Evolutionary conservation across 2,113 vertebrate genomes (phyloP).

Genomic region (Carlito syrichta): DNA sequence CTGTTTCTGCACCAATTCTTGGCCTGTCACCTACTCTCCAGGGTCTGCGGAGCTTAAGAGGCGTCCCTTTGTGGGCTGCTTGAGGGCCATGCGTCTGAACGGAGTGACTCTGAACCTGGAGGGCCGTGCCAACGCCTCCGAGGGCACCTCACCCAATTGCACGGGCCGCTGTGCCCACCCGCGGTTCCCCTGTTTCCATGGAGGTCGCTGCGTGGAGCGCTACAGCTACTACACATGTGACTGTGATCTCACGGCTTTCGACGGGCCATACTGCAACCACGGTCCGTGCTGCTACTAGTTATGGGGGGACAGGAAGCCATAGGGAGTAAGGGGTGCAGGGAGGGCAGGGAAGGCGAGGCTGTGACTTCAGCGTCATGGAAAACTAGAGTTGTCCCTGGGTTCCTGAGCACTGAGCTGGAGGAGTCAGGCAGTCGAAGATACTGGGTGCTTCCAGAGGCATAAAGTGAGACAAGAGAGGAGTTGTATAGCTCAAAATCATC

Average conservation of each 20-base stretch:
- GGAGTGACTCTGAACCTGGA: conserved; percentile 94
- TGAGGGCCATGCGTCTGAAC: conserved; percentile 94
- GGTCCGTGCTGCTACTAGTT: conserved; percentile 81
- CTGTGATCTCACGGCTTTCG: conserved; percentile 94
- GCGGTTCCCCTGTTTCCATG: conserved; percentile 91
- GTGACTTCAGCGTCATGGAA: neutral
- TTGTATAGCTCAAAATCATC: neutral
- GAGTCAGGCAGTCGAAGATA: neutral
- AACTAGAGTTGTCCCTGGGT: neutral
- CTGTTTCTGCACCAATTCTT: neutral
- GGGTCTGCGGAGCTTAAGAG: conserved; percentile 92
- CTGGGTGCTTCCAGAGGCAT: neutral
- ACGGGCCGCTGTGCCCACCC: conserved; percentile 92
- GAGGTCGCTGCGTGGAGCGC: conserved; percentile 93
- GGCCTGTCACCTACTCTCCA: conserved; percentile 59
- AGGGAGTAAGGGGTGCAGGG: neutral
- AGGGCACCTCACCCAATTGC: conserved; percentile 93
- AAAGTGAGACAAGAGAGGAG: neutral
- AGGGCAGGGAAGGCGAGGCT: neutral
- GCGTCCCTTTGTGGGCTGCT: conserved; percentile 93
- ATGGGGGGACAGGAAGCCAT: neutral
- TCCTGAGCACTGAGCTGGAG: neutral
- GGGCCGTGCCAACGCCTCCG: conserved; percentile 91
- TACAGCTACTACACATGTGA: conserved; percentile 96
- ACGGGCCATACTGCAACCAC: conserved; percentile 94